Evolutionary conservation across 2,797 vertebrate species (phyloP), one percentile per base, ranked within the genome.

Genomic region (Tapirus indicus): DNA sequence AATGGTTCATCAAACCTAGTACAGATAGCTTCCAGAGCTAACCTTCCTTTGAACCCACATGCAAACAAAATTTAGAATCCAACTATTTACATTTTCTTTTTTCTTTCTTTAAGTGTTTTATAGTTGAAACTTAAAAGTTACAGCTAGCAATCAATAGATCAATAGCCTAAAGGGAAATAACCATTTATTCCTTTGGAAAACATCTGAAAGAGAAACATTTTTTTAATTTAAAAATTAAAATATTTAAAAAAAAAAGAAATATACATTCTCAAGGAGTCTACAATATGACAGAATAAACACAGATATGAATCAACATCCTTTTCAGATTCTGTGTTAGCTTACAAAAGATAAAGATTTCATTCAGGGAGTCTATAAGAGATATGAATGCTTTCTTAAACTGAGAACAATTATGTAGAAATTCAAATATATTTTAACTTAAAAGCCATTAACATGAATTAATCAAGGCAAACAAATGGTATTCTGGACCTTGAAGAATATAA

Each of bases 381-480:
- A 75, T 2, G 71, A 64, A 49, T 87, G 49, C 14, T 74, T 85
- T 87, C 52, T 86, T 95, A n/a, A 97, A 78, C 25, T 79, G 32
- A 96, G 41, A 78, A 71, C 38, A 96, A 62, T 96, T 88, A 87
- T 41, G 38, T 41, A 92, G 49, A 93, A 95, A 94, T 90, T 90
- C 23, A 96, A 87, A 87, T 89, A 72, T 29, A 77, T 83, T 96
- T 95, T 82, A 95, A 74, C 20, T 86, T 64, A 88, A 92, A 95
- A 78, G n/a, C 13, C 18, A 86, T 94, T 75, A 89, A 52, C 17
- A 82, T 88, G 20, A 54, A 88, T 20, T 94, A 74, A 84, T 78
- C 56, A 74, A 93, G 79, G 68, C 56, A 95, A 96, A 71, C 2
- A 92, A 83, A 87, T 56, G 64, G 14, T 64, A 72, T 80, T 86